phyloP scores from a whole-genome alignment of 2,888 invertebrate species.

The Macrophya alboannulata region DNA sequence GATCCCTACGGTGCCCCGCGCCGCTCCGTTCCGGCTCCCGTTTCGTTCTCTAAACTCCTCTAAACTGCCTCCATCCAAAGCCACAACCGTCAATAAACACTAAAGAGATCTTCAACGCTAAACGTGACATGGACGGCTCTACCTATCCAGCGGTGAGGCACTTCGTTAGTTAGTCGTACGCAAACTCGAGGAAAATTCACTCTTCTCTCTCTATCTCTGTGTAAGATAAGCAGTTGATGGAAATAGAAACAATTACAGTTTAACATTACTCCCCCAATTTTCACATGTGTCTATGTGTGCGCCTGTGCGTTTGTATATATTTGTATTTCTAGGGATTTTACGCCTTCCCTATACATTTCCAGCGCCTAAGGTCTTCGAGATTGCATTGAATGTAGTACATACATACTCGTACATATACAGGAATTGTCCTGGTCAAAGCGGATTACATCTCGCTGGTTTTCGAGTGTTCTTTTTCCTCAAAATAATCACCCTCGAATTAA shows the following conservation, averaged over 20 bases:
- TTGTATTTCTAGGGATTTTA: slow-evolving; percentile 16
- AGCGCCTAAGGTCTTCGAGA: slow-evolving; percentile 27
- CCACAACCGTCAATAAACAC: slow-evolving; percentile 53
- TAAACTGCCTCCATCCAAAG: slow-evolving; percentile 22
- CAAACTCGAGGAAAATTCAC: not conserved
- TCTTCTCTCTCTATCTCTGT: not conserved
- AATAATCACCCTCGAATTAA: slow-evolving; percentile 18
- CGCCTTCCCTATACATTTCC: not conserved
- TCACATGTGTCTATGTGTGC: not conserved
- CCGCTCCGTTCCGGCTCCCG: not conserved
- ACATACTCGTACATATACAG: no score
- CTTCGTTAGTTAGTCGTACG: slow-evolving; percentile 36
- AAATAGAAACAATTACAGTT: slow-evolving; percentile 41
- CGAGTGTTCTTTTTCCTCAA: not conserved
- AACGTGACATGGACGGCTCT: slow-evolving; percentile 41
- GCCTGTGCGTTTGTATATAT: no score
- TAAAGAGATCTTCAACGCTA: slow-evolving; percentile 49
- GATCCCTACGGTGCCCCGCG: not conserved
- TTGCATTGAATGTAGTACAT: not conserved
- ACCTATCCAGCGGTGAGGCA: slow-evolving; percentile 22
- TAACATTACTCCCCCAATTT: not conserved
- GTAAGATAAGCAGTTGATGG: slow-evolving; percentile 36
- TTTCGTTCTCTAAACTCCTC: slow-evolving; percentile 33
- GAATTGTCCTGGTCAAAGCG: slow-evolving; percentile 45
- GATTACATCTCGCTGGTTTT: slow-evolving; percentile 21